phyloP scores from a whole-genome alignment of 2,888 invertebrate genomes.

The Artemia sinica region DNA sequence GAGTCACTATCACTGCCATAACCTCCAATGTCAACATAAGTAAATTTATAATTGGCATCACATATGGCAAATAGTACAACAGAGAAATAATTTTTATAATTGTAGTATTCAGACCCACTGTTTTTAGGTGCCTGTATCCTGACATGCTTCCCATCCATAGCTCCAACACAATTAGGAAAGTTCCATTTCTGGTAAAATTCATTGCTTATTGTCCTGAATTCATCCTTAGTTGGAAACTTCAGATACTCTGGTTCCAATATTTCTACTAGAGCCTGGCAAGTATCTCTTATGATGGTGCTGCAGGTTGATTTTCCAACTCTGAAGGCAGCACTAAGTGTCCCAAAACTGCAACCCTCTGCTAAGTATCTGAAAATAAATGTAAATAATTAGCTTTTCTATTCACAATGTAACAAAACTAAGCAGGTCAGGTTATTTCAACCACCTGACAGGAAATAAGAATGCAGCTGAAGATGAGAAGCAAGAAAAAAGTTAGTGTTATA shows the following conservation, averaged over 20 bases:
- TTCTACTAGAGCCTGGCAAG: neutral
- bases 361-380: neutral
- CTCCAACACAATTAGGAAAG: neutral
- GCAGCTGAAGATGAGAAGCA: too few relatives aligned
- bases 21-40: too few relatives aligned
- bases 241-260: neutral
- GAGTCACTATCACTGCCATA: too few relatives aligned
- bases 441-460: neutral
- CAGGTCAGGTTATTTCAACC: neutral
- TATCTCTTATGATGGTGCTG: neutral
- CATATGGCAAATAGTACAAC: too few relatives aligned
- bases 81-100: too few relatives aligned
- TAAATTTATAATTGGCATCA: too few relatives aligned
- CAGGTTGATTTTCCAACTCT: neutral
- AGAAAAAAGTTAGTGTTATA: too few relatives aligned
- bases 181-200: neutral
- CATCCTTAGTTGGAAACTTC: neutral
- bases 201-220: neutral
- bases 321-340: conserved; percentile 5
- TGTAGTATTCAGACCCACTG: too few relatives aligned
- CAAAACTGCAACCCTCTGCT: conserved; percentile 6
- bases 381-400: neutral
- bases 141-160: neutral
- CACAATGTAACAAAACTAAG: neutral
- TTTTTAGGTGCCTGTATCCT: too few relatives aligned